phyloP scores from a whole-genome alignment of 2,113 vertebrate species.

The Lampris incognitus region DNA sequence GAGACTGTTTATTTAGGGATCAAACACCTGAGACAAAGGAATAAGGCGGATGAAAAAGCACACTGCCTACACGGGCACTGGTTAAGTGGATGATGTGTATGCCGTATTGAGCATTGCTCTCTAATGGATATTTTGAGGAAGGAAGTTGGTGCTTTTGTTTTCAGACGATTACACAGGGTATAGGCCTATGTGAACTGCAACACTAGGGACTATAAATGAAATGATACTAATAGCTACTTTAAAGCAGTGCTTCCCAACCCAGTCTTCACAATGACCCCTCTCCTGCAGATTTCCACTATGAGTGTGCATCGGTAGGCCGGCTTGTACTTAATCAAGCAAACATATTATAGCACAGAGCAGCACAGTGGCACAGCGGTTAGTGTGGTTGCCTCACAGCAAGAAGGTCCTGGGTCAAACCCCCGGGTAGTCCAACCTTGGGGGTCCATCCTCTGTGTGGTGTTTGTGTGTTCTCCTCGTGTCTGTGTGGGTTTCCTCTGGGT shows the following conservation, averaged over 20 bases:
- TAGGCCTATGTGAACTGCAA: slow-evolving; percentile 44
- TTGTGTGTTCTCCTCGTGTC: too few relatives aligned
- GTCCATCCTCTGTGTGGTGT: too few relatives aligned
- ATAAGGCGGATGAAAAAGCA: slow-evolving; percentile 52
- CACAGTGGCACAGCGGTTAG: too few relatives aligned
- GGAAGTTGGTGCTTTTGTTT: slow-evolving; percentile 45
- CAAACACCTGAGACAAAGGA: slow-evolving; percentile 61
- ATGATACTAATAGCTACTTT: slow-evolving; percentile 31
- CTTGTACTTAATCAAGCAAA: too few relatives aligned
- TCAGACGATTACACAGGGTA: slow-evolving; percentile 63
- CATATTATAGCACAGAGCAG: not conserved
- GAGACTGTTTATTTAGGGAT: slow-evolving; percentile 66
- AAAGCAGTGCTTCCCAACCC: not conserved
- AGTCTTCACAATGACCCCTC: too few relatives aligned
- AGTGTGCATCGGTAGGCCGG: too few relatives aligned
- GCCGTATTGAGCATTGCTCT: slow-evolving; percentile 66
- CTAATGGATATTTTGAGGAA: slow-evolving; percentile 63
- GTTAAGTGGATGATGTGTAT: slow-evolving; percentile 69
- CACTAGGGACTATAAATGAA: slow-evolving; percentile 37
- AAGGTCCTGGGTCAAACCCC: too few relatives aligned
- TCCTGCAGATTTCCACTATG: too few relatives aligned
- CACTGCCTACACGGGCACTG: slow-evolving; percentile 20
- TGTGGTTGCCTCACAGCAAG: too few relatives aligned
- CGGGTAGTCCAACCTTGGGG: too few relatives aligned
- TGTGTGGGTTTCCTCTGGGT: too few relatives aligned